Evolutionary conservation across 2,888 invertebrate genomes (phyloP).

Genomic region (Apotomis betuletana): DNA sequence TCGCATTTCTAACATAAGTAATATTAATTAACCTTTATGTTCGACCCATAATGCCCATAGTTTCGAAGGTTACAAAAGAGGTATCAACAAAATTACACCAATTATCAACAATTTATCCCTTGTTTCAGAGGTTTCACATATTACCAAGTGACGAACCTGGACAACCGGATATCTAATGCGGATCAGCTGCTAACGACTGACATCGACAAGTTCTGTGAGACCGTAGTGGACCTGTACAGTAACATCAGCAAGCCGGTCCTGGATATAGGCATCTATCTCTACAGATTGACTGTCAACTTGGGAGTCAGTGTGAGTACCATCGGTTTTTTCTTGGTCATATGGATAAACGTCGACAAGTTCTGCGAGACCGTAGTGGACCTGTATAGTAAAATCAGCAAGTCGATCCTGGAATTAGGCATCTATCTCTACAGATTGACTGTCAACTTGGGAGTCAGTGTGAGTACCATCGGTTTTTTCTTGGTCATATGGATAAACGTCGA

Average conservation of each 20-base stretch:
- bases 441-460: conserved; percentile 88
- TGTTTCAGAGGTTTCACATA: conserved; percentile 93
- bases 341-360: conserved; percentile 95
- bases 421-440: conserved; percentile 95
- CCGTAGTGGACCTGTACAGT: conserved; percentile 97
- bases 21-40: no score
- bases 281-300: conserved; percentile 92
- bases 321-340: conserved; percentile 66
- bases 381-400: conserved; percentile 98
- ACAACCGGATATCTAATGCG: conserved; percentile 97
- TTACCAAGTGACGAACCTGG: conserved; percentile 97
- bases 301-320: conserved; percentile 83
- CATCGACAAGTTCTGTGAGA: conserved; percentile 98
- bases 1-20: no score
- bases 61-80: no score
- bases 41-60: no score
- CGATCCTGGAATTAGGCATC: conserved; percentile 95
- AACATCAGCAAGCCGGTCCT: conserved; percentile 97
- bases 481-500: conserved; percentile 86
- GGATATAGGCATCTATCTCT: conserved; percentile 97
- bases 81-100: no score
- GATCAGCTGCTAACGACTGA: conserved; percentile 98
- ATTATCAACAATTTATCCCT: neutral
- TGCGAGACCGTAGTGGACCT: conserved; percentile 97
- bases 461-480: no score